Base-by-base conservation (phyloP, 2,888 invertebrate genomes). In the Cataglyphis cursor region DNA sequence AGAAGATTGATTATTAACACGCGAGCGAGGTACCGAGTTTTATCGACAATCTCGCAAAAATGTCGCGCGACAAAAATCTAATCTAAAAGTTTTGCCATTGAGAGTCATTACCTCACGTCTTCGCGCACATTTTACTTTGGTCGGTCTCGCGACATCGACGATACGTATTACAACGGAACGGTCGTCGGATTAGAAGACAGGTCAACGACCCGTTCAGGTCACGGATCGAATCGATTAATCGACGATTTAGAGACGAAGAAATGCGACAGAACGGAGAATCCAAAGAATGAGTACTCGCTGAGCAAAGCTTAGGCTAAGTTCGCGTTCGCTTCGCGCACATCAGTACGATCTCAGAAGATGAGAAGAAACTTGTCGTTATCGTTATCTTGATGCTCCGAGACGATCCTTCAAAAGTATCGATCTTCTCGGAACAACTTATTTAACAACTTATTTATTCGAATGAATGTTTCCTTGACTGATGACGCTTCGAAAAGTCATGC, bases 301-400 rank as follows among this genome's bases (percentile, higher is more conserved):
- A 91, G 93, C 92, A 91, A 93, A 93, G 94, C 93, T 93, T 94
- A 94, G 93, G 92, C 92, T 94, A 94, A 94, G 94, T 94, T 93
- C 90, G 91, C 91, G 90, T 93, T 93, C 93, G 94, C 92, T 93
- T 94, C 93, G 94, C 92, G 92, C 92, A 93, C 93, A 92, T 91
- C 91, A 91, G 90, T 62, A 51, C 57, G 44, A n/a, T 57, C 44
- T 54, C 31, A 6, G 15, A 44, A 15, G 44, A 21, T 64, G 1
- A 31, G 15, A 44, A 61, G 57, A 62, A 31, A 21, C 15, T 44
- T 35, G 54, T 66, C 64, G 54, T 82, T 74, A 31, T 72, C 41
- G 74, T 57, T 48, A 66, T 35, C 28, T 51, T 6, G 9, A 35
- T 59, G n/a, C 8, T 9, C 12, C 44, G 65, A 31, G 57, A 6